Percentiles rank a stretch among this genome's conserved stretches.
phyloP scores from a whole-genome alignment of 2,113 vertebrate genomes.

The Apeltes quadracus region DNA sequence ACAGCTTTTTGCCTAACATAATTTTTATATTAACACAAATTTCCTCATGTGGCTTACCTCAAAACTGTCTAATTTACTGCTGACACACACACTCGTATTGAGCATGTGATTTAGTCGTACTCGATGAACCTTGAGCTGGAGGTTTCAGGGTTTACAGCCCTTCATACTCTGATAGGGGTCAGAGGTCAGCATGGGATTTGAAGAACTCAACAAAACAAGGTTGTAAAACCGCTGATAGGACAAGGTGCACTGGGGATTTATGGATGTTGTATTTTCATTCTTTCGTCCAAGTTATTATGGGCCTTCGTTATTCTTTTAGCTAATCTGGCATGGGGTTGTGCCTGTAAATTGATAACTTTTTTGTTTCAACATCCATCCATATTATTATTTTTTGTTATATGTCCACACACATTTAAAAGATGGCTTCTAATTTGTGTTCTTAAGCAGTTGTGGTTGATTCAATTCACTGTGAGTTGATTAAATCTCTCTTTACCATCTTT shows the following conservation, averaged over 20 bases:
- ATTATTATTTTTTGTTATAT: neutral
- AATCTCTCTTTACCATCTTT: slow-evolving; percentile 18
- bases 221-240: slow-evolving; percentile 74
- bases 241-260: slow-evolving; percentile 52
- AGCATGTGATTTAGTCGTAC: slow-evolving; percentile 69
- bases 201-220: slow-evolving; percentile 73
- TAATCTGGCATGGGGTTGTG: slow-evolving; percentile 11
- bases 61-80: slow-evolving; percentile 12
- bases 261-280: slow-evolving; percentile 53
- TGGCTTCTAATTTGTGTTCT: neutral
- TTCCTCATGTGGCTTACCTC: slow-evolving; percentile 38
- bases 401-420: neutral
- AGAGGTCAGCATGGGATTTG: slow-evolving; percentile 60
- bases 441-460: neutral
- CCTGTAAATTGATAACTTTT: slow-evolving; percentile 14
- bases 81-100: slow-evolving; percentile 27
- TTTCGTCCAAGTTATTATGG: slow-evolving; percentile 28
- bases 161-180: slow-evolving; percentile 67
- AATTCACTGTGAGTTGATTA: slow-evolving; percentile 1
- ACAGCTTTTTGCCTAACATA: slow-evolving; percentile 15
- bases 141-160: slow-evolving; percentile 71
- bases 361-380: slow-evolving; percentile 9
- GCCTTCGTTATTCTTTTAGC: slow-evolving; percentile 26
- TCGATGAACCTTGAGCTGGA: slow-evolving; percentile 68
- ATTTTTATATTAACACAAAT: slow-evolving; percentile 35